phyloP scores from a whole-genome alignment of 1,140 invertebrate species.

The Procambarus clarkii region DNA sequence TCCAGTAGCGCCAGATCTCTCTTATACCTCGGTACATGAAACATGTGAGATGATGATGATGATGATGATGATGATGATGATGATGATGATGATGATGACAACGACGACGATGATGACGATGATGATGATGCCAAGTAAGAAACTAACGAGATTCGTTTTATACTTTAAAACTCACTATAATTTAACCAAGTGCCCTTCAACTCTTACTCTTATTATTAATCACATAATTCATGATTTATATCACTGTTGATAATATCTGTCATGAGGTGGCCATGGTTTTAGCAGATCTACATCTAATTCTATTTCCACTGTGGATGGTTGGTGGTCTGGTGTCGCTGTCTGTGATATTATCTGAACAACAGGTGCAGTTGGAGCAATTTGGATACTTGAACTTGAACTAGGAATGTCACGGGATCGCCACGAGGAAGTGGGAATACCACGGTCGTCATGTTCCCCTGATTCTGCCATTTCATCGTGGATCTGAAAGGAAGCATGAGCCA shows the following conservation, averaged over 20 bases:
- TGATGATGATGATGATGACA: no score
- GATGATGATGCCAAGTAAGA: constrained; percentile 2
- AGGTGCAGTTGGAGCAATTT: constrained; percentile 30
- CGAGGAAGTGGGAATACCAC: constrained; percentile 21
- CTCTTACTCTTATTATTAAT: background rate
- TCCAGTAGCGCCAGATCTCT: background rate
- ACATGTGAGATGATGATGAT: background rate
- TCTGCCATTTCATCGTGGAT: constrained; percentile 27
- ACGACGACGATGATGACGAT: no score
- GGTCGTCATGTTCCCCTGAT: constrained; percentile 7
- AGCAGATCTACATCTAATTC: constrained; percentile 58
- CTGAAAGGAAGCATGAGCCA: constrained; percentile 35
- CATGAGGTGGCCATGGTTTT: constrained; percentile 53
- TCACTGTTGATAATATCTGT: constrained; percentile 60
- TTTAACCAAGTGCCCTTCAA: background rate
- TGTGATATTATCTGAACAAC: constrained; percentile 63
- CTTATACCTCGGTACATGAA: background rate
- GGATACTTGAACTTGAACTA: constrained; percentile 38
- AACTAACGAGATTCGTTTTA: background rate
- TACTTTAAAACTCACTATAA: background rate
- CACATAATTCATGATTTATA: background rate
- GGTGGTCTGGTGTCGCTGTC: constrained; percentile 49
- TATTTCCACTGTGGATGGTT: constrained; percentile 58
- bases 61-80: no score
- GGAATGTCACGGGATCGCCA: constrained; percentile 44